Conservation (phyloP, 2,888 invertebrate genomes). For the Linnaemya vulpina region DNA sequence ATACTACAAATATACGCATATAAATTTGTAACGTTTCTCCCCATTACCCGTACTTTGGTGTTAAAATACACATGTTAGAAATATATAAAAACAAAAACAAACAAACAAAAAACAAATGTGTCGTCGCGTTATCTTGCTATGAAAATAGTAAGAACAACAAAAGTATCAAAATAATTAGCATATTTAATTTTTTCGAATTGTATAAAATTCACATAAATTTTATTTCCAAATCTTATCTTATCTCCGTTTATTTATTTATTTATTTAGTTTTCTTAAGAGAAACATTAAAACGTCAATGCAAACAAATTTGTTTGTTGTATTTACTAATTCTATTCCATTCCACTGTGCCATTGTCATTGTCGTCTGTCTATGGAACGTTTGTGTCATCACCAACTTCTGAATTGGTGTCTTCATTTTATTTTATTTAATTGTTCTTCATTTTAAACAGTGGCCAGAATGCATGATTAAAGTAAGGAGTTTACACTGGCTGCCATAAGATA, state of each 20-base stretch:
- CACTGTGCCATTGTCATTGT: slow-evolving; percentile 40
- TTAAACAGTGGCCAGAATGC: slow-evolving; percentile 19
- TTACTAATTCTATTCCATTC: slow-evolving; percentile 44
- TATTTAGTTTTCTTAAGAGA: slow-evolving; percentile 33
- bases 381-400: slow-evolving; percentile 35
- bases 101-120: slow-evolving; percentile 12
- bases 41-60: slow-evolving; percentile 28
- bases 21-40: slow-evolving; percentile 42
- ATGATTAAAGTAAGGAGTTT: slow-evolving; percentile 22
- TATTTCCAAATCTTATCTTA: slow-evolving; percentile 59
- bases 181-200: slow-evolving; percentile 66
- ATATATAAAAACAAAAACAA: not conserved
- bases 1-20: slow-evolving; percentile 20
- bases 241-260: slow-evolving; percentile 38
- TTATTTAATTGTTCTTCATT: not conserved
- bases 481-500: not conserved
- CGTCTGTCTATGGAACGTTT: slow-evolving; percentile 21
- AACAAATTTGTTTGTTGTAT: slow-evolving; percentile 60
- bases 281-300: slow-evolving; percentile 48
- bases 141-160: slow-evolving; percentile 28
- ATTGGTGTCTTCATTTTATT: not conserved
- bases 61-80: slow-evolving; percentile 59
- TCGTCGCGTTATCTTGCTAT: slow-evolving; percentile 59
- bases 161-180: slow-evolving; percentile 64
- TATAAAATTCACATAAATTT: slow-evolving; percentile 66